Conservation (phyloP, 1,140 invertebrate genomes). For the Nasonia longicornis region DNA sequence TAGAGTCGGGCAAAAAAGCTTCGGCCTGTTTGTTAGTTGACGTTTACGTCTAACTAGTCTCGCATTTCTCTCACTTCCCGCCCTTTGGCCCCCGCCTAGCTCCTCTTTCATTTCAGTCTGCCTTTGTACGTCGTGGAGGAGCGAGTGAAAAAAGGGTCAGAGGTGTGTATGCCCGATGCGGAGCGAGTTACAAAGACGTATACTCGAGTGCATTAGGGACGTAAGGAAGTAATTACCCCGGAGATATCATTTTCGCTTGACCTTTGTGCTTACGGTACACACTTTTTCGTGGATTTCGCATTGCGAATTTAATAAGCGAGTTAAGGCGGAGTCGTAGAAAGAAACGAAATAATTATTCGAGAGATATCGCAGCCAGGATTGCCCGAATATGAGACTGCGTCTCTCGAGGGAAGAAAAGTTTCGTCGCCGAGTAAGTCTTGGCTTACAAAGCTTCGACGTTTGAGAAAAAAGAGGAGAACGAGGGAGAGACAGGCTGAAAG, state of each 20-base stretch:
- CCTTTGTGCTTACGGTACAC: too few species aligned
- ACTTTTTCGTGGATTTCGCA: too few species aligned
- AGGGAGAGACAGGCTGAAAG: background rate
- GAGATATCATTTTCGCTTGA: background rate
- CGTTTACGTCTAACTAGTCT: slow-evolving; percentile 6
- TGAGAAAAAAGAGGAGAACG: slow-evolving; percentile 1
- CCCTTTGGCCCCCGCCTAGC: background rate
- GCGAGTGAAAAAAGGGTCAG: background rate
- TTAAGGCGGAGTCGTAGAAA: too few species aligned
- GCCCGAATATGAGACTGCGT: background rate
- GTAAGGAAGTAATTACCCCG: background rate
- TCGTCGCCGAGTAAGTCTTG: background rate
- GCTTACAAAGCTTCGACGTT: slow-evolving; percentile 36
- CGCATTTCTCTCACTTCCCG: slow-evolving; percentile 1
- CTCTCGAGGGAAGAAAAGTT: slow-evolving; percentile 5
- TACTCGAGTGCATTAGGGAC: background rate
- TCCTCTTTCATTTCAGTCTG: background rate
- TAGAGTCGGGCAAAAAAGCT: background rate
- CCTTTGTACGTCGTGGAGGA: background rate
- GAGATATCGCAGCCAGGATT: background rate
- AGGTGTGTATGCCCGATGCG: background rate
- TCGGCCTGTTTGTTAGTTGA: background rate
- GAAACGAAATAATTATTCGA: slow-evolving; percentile 19
- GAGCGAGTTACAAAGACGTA: background rate
- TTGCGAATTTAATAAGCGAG: too few species aligned